Conservation (phyloP, 2,797 vertebrate genomes). For the Clamator glandarius region DNA sequence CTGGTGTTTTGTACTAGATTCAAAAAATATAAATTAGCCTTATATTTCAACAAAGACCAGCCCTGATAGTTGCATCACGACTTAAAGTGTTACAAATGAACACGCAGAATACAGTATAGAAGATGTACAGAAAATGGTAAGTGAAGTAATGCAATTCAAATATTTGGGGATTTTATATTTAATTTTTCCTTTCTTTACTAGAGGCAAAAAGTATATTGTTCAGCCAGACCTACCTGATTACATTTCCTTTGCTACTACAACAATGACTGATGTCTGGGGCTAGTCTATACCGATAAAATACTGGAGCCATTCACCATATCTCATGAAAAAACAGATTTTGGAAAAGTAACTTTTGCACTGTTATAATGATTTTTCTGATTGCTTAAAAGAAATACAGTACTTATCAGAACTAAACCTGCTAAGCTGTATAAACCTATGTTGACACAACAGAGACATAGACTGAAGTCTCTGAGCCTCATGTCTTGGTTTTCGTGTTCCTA, state of each 20-base stretch:
- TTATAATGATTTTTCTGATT: neutral
- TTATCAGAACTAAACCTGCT: neutral
- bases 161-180: fast-evolving
- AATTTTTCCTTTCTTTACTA: neutral
- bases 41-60: neutral
- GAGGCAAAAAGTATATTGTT: neutral
- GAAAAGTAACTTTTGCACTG: neutral
- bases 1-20: neutral
- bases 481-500: neutral
- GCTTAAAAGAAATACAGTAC: neutral
- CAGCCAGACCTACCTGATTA: neutral
- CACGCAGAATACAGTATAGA: neutral
- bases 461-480: neutral
- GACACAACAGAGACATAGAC: neutral
- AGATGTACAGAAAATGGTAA: neutral
- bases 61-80: neutral
- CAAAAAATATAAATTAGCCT: neutral
- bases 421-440: neutral
- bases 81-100: neutral
- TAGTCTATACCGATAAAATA: neutral
- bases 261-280: neutral
- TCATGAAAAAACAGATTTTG: neutral
- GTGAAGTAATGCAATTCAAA: neutral
- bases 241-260: neutral
- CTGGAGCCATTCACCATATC: neutral